These are phyloP conservation scores for Dasyurus viverrinus DNA, from an alignment of 2,113 vertebrate genomes.

Conservation along the genomic window DNA sequence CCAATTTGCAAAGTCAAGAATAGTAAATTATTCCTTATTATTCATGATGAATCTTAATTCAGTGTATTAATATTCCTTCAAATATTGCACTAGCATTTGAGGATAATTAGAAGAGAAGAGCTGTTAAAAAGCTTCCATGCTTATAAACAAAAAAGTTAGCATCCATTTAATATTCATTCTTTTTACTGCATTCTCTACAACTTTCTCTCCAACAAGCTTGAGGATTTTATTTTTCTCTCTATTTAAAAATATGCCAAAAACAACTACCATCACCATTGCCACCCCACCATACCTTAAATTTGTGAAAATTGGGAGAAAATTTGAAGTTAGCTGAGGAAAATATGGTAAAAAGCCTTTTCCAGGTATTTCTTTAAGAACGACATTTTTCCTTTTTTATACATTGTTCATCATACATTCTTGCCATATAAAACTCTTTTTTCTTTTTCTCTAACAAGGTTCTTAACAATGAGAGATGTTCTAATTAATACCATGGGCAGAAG, in stretches of 20 bases:
- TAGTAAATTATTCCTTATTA: slow-evolving; percentile 72
- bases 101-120: slow-evolving; percentile 51
- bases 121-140: not conserved
- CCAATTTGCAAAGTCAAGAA: slow-evolving; percentile 58
- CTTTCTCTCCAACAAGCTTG: slow-evolving; percentile 16
- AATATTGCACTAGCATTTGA: slow-evolving; percentile 45
- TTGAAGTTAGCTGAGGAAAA: not conserved
- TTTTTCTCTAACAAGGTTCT: not conserved
- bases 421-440: not conserved
- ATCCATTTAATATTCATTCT: slow-evolving; percentile 6
- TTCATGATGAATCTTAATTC: slow-evolving; percentile 62
- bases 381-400: not conserved
- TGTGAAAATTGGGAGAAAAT: not conserved
- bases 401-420: not conserved
- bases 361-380: not conserved
- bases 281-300: not conserved
- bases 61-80: slow-evolving; percentile 33
- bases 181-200: slow-evolving; percentile 13
- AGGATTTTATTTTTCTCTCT: slow-evolving; percentile 24
- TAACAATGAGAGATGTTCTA: slow-evolving; percentile 8
- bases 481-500: slow-evolving; percentile 46
- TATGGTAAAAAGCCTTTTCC: slow-evolving; percentile 20
- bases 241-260: slow-evolving; percentile 43
- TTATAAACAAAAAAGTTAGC: slow-evolving; percentile 44
- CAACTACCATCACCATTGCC: slow-evolving; percentile 13